A percentile compares a stretch with the other conserved stretches of the same genome.
These are phyloP conservation scores for Aplocera efformata DNA, from an alignment of 2,888 invertebrate species.

Conservation along the genomic window DNA sequence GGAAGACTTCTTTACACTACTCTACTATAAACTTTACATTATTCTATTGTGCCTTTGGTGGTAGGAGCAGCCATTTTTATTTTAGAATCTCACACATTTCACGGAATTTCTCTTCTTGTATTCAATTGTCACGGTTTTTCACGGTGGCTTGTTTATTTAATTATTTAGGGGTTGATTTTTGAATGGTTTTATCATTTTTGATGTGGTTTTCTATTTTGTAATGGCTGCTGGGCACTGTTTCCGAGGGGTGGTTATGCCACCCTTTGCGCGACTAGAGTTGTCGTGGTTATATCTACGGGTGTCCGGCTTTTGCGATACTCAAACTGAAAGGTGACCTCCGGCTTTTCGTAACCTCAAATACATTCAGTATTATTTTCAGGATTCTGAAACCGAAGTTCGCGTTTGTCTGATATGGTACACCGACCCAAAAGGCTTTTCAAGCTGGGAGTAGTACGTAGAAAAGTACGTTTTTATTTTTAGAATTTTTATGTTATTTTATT, in stretches of 20 bases:
- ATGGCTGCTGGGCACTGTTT: constrained; percentile 55
- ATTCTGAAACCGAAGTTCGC: too few relatives aligned
- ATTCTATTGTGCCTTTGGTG: constrained; percentile 42
- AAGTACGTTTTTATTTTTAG: too few relatives aligned
- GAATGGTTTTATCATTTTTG: constrained; percentile 36
- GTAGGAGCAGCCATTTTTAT: constrained; percentile 57
- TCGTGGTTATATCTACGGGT: neutral
- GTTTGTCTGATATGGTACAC: too few relatives aligned
- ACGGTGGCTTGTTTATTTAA: constrained; percentile 29
- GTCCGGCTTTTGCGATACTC: neutral
- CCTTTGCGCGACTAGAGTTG: constrained; percentile 22
- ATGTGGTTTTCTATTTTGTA: constrained; percentile 56
- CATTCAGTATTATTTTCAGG: too few relatives aligned
- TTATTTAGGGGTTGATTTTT: constrained; percentile 20
- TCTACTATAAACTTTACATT: constrained; percentile 43
- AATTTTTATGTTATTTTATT: too few relatives aligned
- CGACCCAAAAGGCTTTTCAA: too few relatives aligned
- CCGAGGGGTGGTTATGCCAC: constrained; percentile 37
- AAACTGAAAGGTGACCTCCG: neutral
- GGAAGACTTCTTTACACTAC: constrained; percentile 75
- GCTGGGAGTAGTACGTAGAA: too few relatives aligned
- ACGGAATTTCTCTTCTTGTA: constrained; percentile 27
- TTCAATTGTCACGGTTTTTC: constrained; percentile 21
- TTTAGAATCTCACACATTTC: constrained; percentile 27
- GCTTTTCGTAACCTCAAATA: neutral